Base-by-base conservation (phyloP, 1,140 invertebrate species). In the Hycleus phaleratus region DNA sequence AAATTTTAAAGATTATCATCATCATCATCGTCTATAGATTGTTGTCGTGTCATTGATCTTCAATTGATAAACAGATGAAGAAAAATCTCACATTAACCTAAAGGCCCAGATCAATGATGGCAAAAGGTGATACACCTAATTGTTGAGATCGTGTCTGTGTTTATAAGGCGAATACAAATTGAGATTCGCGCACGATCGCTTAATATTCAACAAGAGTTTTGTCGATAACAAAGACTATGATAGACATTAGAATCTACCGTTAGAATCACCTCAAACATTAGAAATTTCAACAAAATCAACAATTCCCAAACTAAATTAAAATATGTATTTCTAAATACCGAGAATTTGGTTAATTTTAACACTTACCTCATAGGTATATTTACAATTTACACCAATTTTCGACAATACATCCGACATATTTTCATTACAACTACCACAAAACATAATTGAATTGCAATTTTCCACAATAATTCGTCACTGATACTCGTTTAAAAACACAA, bases 351-450 rank as follows among this genome's bases (percentile, higher is more conserved):
- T 46, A 46, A 46, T 9, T 46, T 46, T 44, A 44, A 32, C 42
- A 10, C 25, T 54, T 54, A 54, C 51, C 42, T 54, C 51, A 46
- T 54, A 54, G 24, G 51, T 44, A 46, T 54, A 46, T 46, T 38
- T 38, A 38, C 45, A 53, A 44, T 38, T 54, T 18, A 40, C 43
- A 3, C n/a, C 26, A 25, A 54, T 46, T 45, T 38, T 45, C 11
- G 43, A 26, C 10, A 54, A 11, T 42, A 54, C 38, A 46, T 54
- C 51, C 5, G 38, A n/a, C 38, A 26, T 45, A 12, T 54, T 43
- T 46, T 54, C 51, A 7, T 40, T 26, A 18, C 42, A 46, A 26
- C 44, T 43, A 11, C 51, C 51, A 54, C 51, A 54, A 38, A 54
- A 54, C 51, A 46, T 51, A n/a, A 11, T 42, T 42, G 9, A 10